phyloP scores from a whole-genome alignment of 2,888 invertebrate genomes.

The Aphrophora alni region DNA sequence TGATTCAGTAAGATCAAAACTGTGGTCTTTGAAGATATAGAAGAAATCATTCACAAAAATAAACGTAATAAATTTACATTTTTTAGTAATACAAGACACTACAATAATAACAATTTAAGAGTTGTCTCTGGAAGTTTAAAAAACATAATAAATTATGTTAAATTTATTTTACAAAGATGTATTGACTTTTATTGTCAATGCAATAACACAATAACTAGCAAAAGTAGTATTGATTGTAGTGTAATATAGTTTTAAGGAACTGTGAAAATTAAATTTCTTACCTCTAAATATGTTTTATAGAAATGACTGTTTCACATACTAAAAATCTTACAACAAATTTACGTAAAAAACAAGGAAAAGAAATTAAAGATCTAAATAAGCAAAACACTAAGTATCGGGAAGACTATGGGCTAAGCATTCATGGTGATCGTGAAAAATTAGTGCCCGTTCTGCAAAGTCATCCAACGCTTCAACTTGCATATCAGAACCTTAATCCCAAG shows the following conservation, averaged over 20 bases:
- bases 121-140: no score
- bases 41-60: no score
- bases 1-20: no score
- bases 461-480: conserved; percentile 25
- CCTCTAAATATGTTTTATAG: background rate
- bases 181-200: no score
- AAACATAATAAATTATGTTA: no score
- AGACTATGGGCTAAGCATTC: conserved; percentile 61
- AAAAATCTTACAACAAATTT: conserved; percentile 18
- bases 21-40: no score
- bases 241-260: background rate
- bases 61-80: no score
- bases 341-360: conserved; percentile 18
- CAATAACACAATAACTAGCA: no score
- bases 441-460: conserved; percentile 13
- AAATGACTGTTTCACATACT: background rate
- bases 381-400: conserved; percentile 63
- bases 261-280: background rate
- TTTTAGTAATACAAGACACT: no score
- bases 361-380: conserved; percentile 16
- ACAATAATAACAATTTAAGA: no score
- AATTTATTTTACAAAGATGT: no score
- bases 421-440: conserved; percentile 23
- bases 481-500: conserved; percentile 21
- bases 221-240: no score